Base-by-base conservation (phyloP, 2,888 invertebrate species). In the Antheraea yamamai region DNA sequence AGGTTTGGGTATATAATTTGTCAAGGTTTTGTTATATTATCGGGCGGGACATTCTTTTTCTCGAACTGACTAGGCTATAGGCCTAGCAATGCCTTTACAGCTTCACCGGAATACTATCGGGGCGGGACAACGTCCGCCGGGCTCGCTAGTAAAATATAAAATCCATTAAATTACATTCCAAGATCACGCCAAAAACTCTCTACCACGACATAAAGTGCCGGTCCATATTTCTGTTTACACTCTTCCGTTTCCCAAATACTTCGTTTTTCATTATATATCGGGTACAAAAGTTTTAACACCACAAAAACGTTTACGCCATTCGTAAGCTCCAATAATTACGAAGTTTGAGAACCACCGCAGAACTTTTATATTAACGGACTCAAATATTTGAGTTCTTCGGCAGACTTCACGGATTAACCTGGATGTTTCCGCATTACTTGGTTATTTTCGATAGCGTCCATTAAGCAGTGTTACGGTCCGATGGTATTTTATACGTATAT, bases 381-480 rank as follows among this genome's bases (percentile, higher is more conserved):
- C 73, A 75, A 74, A 75, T 76, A 68, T 76, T 76, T 75, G 74
- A 72, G 74, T 75, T 76, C 47, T 47, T 61, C 72, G 73, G 64
- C 72, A 64, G 70, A 71, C 66, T 70, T 47, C 26, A 73, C 30
- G 26, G 71, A 47, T 76, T 76, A 73, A 73, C 52, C 61, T 7
- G 73, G 58, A 58, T 30, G 16, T 35, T 30, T 39, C 26, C 52
- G 68, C 35, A 35, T 66, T 73, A 68, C 55, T 26, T 68, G 20
- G 64, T n/a, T n/a, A 39, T 55, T 66, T 73, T 52, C 23, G 35
- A 47, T 10, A 72, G 70, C 71, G 58, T 26, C 39, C 39, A 51
- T 72, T 75, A 75, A 39, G 10, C 39, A n/a, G 20, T 18, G 39
- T 8, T 35, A 70, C 3, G 39, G 35, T 70, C 20, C 10, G 64